Conservation (phyloP, 2,797 vertebrate species). For the Premnoplex brunnescens region DNA sequence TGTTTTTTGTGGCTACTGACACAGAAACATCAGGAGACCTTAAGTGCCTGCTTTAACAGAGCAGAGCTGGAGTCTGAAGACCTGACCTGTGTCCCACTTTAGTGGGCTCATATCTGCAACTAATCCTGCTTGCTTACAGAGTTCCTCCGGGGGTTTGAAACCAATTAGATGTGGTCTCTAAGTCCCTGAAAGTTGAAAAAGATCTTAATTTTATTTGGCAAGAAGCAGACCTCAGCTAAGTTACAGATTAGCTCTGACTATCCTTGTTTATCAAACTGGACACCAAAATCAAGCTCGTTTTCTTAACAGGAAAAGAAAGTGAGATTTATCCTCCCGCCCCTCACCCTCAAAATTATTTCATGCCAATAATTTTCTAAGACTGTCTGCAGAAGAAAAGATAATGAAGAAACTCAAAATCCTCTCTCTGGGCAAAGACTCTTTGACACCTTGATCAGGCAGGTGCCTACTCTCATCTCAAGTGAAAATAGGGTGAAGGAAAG, state of each 20-base stretch:
- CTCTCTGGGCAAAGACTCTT: constrained; percentile 37
- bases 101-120: constrained; percentile 42
- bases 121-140: constrained; percentile 47
- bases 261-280: constrained; percentile 25
- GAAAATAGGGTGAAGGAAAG: constrained; percentile 10
- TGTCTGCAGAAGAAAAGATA: constrained; percentile 27
- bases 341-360: neutral
- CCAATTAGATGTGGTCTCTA: constrained; percentile 36
- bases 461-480: constrained; percentile 14
- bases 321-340: constrained; percentile 43
- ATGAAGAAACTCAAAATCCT: constrained; percentile 23
- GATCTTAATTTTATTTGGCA: constrained; percentile 54
- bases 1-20: constrained; percentile 47
- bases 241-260: constrained; percentile 38
- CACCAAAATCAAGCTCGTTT: constrained; percentile 48
- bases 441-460: neutral
- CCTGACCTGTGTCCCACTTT: constrained; percentile 46
- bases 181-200: constrained; percentile 44
- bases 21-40: constrained; percentile 72
- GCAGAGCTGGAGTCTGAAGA: constrained; percentile 55
- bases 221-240: constrained; percentile 48
- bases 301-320: constrained; percentile 18
- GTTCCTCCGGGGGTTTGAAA: constrained; percentile 6
- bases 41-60: constrained; percentile 74
- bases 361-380: constrained; percentile 33